Evolutionary conservation across 2,797 vertebrate genomes (phyloP).

Genomic region (Pampus argenteus): DNA sequence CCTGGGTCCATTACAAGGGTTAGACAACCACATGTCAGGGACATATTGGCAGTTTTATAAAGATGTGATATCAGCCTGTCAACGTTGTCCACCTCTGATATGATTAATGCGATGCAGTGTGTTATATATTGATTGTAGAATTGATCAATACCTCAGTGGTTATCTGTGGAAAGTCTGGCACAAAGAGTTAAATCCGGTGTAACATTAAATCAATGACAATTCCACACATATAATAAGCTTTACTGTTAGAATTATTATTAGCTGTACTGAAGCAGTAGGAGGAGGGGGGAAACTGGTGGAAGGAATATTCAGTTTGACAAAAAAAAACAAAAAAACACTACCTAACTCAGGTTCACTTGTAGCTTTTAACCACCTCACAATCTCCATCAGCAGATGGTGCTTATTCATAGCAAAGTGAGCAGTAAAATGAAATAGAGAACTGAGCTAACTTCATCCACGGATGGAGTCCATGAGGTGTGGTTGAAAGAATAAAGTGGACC

Average conservation of each 20-base stretch:
- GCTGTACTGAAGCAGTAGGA: background rate
- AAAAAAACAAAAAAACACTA: background rate
- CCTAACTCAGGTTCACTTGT: too few species aligned
- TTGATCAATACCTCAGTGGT: background rate
- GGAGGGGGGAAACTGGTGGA: background rate
- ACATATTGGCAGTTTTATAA: conserved; percentile 3
- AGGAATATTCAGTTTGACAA: background rate
- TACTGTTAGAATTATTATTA: background rate
- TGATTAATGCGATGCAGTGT: conserved; percentile 18
- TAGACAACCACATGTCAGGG: background rate
- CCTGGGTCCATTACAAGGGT: conserved; percentile 11
- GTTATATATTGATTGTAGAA: background rate
- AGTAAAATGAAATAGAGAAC: too few species aligned
- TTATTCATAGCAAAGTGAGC: too few species aligned
- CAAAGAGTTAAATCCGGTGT: conserved; percentile 6
- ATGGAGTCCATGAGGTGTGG: too few species aligned
- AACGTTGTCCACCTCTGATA: background rate
- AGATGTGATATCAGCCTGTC: background rate
- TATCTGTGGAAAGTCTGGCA: background rate
- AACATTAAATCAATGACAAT: background rate
- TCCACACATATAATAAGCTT: conserved; percentile 12
- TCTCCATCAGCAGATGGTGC: too few species aligned
- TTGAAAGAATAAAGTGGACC: background rate
- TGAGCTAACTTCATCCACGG: too few species aligned
- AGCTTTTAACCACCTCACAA: too few species aligned